Evolutionary conservation across 2,888 invertebrate species (phyloP).

Genomic region (Dione vanillae): DNA sequence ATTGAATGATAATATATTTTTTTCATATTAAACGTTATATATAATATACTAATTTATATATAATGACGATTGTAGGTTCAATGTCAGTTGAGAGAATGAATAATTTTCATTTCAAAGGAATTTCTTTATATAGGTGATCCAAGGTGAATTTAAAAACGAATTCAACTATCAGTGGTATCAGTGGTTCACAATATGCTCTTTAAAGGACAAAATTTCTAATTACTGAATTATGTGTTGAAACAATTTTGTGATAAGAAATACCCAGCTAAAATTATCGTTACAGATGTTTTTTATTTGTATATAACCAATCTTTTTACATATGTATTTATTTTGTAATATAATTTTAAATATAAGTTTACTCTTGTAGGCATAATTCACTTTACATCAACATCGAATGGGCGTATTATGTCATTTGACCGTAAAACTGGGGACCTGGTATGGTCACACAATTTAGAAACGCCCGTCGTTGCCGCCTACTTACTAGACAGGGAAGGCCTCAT

Average conservation of each 20-base stretch:
- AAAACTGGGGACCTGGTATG: slow-evolving; percentile 92
- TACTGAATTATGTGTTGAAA: background rate
- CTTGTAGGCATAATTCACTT: slow-evolving; percentile 93
- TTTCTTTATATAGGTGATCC: too few species aligned
- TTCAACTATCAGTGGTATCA: too few species aligned
- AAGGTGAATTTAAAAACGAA: too few species aligned
- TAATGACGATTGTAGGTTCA: too few species aligned
- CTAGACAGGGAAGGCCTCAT: slow-evolving; percentile 90
- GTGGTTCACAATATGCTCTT: too few species aligned
- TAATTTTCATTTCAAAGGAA: too few species aligned
- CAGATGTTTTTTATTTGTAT: too few species aligned
- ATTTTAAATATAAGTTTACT: background rate
- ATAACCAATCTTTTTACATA: background rate
- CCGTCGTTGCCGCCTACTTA: slow-evolving; percentile 95
- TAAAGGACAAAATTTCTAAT: too few species aligned
- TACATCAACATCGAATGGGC: slow-evolving; percentile 94
- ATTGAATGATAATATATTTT: background rate
- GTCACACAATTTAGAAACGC: slow-evolving; percentile 94
- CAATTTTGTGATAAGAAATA: background rate
- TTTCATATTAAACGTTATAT: too few species aligned
- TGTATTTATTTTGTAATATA: background rate
- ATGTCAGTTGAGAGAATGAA: too few species aligned
- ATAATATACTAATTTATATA: too few species aligned
- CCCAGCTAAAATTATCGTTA: background rate
- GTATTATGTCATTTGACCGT: slow-evolving; percentile 93